These are phyloP conservation scores for Pelochelys cantorii DNA, from an alignment of 2,797 vertebrate species.

Conservation along the genomic window DNA sequence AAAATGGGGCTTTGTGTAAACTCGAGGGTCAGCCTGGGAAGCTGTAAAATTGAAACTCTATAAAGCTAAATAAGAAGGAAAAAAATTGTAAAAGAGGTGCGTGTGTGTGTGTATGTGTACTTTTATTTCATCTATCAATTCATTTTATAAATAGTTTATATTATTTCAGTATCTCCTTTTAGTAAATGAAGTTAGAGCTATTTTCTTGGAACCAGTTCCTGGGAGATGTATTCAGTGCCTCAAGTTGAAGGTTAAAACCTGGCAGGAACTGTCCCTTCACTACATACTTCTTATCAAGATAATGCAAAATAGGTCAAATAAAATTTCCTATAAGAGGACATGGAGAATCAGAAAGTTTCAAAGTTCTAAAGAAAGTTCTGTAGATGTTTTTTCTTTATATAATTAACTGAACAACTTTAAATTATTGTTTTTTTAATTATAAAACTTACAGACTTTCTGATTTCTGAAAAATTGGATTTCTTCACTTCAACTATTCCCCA, in stretches of 20 bases:
- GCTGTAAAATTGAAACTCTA: not conserved
- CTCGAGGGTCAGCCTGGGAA: not conserved
- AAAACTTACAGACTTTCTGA: too few relatives aligned
- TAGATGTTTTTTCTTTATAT: too few relatives aligned
- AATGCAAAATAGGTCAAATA: too few relatives aligned
- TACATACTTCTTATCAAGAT: not conserved
- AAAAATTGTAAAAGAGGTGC: not conserved
- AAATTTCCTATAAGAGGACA: too few relatives aligned
- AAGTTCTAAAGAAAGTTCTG: too few relatives aligned
- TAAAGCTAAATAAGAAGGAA: not conserved
- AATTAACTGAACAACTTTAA: too few relatives aligned
- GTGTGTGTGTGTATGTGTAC: accelerated
- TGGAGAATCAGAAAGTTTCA: too few relatives aligned
- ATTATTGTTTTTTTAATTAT: too few relatives aligned
- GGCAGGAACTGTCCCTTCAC: not conserved
- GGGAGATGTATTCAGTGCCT: not conserved
- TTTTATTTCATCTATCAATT: not conserved
- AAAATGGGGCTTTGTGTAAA: not conserved
- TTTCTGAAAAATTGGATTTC: too few relatives aligned
- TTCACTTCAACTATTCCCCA: too few relatives aligned
- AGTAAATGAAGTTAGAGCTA: not conserved
- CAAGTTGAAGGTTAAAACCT: not conserved
- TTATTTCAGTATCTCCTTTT: not conserved
- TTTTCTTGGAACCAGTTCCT: not conserved
- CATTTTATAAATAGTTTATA: not conserved